Conservation (phyloP, 2,113 vertebrate species). For the Hydrolagus affinis region DNA sequence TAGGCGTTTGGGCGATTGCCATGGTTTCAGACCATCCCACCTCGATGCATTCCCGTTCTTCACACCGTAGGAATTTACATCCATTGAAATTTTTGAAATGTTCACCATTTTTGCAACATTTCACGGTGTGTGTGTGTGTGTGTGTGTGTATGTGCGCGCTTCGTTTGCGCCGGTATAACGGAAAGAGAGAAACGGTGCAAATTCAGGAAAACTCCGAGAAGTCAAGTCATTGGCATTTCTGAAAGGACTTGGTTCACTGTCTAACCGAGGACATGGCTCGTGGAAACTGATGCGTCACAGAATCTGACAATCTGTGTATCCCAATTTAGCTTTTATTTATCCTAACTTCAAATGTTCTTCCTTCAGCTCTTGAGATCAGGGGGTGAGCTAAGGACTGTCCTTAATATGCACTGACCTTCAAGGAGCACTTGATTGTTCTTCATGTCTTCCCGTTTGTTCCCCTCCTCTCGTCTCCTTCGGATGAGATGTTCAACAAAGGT, state of each 20-base stretch:
- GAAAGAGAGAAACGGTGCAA: not conserved
- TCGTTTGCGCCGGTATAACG: not conserved
- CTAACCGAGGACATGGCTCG: not conserved
- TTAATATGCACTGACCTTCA: too few relatives aligned
- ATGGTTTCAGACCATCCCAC: constrained; percentile 25
- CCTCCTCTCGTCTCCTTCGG: too few relatives aligned
- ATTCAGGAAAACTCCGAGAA: not conserved
- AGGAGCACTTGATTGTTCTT: too few relatives aligned
- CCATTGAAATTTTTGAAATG: constrained; percentile 12
- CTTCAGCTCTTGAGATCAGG: too few relatives aligned
- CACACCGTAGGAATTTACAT: not conserved
- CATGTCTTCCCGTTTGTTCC: too few relatives aligned
- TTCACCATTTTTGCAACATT: not conserved
- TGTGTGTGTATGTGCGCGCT: not conserved
- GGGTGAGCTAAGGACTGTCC: too few relatives aligned
- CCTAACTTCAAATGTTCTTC: too few relatives aligned
- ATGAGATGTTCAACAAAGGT: too few relatives aligned
- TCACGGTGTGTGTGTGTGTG: not conserved
- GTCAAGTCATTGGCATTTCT: not conserved
- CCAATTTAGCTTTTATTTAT: not conserved
- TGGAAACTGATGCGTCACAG: too few relatives aligned
- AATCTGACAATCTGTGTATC: not conserved
- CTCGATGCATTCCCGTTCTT: not conserved
- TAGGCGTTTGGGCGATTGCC: constrained; percentile 17
- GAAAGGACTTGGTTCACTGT: not conserved